Evolutionary conservation across 2,888 invertebrate genomes (phyloP).

Genomic region (Aphodius granarius): DNA sequence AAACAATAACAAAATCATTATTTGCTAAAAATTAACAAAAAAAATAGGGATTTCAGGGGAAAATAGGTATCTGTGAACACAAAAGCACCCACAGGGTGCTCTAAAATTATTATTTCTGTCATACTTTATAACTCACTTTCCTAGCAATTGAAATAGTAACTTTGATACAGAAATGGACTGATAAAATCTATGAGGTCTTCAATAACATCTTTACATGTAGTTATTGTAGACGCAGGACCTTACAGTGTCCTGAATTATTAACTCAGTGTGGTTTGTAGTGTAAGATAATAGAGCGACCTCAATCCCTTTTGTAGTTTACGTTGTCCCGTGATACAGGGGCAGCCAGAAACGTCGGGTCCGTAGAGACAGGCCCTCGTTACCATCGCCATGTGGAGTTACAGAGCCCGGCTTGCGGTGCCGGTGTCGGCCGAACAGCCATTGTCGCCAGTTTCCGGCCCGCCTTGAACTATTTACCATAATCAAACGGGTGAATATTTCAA

Average conservation of each 20-base stretch:
- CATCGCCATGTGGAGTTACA: slow-evolving; percentile 3
- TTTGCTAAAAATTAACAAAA: no score
- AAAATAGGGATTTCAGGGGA: no score
- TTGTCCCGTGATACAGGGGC: not conserved
- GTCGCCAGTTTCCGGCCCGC: not conserved
- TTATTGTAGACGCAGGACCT: no score
- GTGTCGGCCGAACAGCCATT: not conserved
- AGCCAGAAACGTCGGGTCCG: not conserved
- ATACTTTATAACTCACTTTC: no score
- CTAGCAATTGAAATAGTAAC: no score
- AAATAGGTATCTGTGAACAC: no score
- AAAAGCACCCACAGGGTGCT: no score
- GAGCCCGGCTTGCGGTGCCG: not conserved
- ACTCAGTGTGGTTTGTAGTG: not conserved
- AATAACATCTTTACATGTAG: no score
- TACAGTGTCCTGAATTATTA: not conserved
- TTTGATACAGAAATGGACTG: no score
- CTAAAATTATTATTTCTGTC: no score
- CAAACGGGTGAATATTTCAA: slow-evolving; percentile 14
- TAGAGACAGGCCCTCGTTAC: not conserved
- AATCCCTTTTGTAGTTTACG: not conserved
- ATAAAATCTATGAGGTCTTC: no score
- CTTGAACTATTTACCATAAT: slow-evolving; percentile 12
- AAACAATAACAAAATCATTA: no score
- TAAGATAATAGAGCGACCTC: not conserved